Evolutionary conservation across 1,140 invertebrate genomes (phyloP), one percentile per base, ranked within the genome.

Genomic region (Diprion similis): DNA sequence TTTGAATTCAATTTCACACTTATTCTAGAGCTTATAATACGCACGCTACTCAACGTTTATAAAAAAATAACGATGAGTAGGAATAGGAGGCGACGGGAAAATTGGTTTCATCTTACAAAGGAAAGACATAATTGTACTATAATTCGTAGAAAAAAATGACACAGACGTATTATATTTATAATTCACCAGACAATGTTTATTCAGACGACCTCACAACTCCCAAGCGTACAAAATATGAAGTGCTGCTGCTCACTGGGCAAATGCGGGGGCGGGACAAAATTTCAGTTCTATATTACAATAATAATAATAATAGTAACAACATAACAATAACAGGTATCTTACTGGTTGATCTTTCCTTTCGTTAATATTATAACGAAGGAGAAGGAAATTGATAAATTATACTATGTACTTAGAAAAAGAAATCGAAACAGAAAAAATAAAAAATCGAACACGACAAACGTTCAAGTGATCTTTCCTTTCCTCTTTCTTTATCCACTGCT

Each of bases 161-260:
- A 73, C 81, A 76, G 81, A 80, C 74, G 77, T 79, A 70, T 70
- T 71, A 70, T 79, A 82, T 85, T 80, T 86, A 88, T 89, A 88
- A 88, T 90, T 92, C 89, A 92, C 90, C 91, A 90, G 91, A 92
- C 91, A 91, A 89, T 90, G 88, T 92, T 91, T 92, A 91, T 91
- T 92, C 90, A 90, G 89, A 91, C 90, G 88, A 90, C 89, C 90
- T 91, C 90, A 91, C 90, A 90, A 90, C 87, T 91, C 89, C 88
- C 89, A 91, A 89, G 88, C 89, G 89, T 89, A 89, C 89, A 90
- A 89, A 89, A 89, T 37, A 37, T 85, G 86, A 87, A 86, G 86
- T 37, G 24, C 24, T 37, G 24, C 24, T 88, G 83, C 87, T 89
- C 87, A 86, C 87, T 89, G 87, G 87, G 87, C 84, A 88, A 89